Base-by-base conservation (phyloP, 2,888 invertebrate species). In the Parnassius glacialis region DNA sequence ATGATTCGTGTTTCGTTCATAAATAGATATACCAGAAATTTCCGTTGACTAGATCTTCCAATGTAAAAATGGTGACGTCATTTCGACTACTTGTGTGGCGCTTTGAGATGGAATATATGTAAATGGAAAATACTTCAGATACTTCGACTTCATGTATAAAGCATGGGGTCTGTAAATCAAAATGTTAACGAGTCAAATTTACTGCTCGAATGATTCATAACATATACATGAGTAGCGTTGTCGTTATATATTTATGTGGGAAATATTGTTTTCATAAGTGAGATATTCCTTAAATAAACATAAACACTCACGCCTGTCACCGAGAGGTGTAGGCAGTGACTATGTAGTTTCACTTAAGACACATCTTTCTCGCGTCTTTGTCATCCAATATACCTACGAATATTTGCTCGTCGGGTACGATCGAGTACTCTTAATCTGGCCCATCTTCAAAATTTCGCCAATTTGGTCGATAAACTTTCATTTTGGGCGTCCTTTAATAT, bases 111-210 rank as follows among this genome's bases (percentile, higher is more conserved):
- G 54, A 62, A 58, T 58, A 53, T 54, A 62, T 58, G 50, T 58
- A 62, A 58, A 62, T 62, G 57, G 57, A 54, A 62, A 62, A 62
- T 58, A 50, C 54, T 58, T 53, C 57, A 57, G 53, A 48, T 57
- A 53, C 50, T 50, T 57, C 57, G 34, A 50, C 48, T 58, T 58
- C 58, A 54, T 58, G 48, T 57, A 25, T 54, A 58, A 54, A 53
- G 56, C 20, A 53, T 61, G 48, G 52, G 41, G 41, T 57, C 52
- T 52, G 13, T 54, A 48, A 54, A 48, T 60, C 54, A 54, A 50
- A 54, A 60, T 60, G 54, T 48, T 60, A 60, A 54, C 50, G 25
- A 60, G 20, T 20, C 2, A n/a, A 25, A 50, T 50, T 48, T 53
- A 59, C 45, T 42, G n/a, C 42, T 48, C 44, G 48, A 48, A 54